Base-by-base conservation (phyloP, 1,140 invertebrate species). In the Anastrepha ludens region DNA sequence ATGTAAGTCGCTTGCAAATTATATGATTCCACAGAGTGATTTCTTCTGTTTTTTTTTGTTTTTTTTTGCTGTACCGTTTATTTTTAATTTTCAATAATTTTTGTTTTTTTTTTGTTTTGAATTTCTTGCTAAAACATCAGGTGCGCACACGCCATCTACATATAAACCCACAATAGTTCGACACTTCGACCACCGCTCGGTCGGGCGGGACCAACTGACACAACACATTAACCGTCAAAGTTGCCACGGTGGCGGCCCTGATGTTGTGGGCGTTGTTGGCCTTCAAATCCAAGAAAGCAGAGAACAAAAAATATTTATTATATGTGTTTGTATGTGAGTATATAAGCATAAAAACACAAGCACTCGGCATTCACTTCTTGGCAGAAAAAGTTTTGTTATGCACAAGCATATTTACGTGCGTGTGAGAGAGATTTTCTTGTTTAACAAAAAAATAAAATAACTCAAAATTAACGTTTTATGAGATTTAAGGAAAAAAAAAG, bases 231-330 rank as follows among this genome's bases (percentile, higher is more conserved):
- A 58, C 47, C 47, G 47, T 81, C 74, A 29, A 20, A 6, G 11
- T 8, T 81, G 74, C n/a, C 47, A 6, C 9, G 47, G 74, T 47
- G 74, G 9, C 74, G 74, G 47, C 74, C 74, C 74, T 81, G 74
- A 9, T 50, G 47, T 55, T 1, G 74, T 81, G 74, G 74, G 74
- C 74, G 74, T 81, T 81, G 74, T 81, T 81, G 74, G 74, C 74
- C 74, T 81, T 81, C 74, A 81, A 81, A 58, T 44, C 44, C 9
- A 81, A 81, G 47, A 55, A 81, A 81, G n/a, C 15, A 41, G 55
- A 70, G 7, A 41, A 81, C 13, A 81, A 50, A 50, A 81, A 55
- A 55, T 81, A 55, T 55, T 55, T 81, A 81, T 81, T 81, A 81
- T 55, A 81, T 29, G 29, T 29, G 29, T 29, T 29, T 29, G 29